Evolutionary conservation across 2,113 vertebrate genomes (phyloP).

Genomic region (Plecotus auritus): DNA sequence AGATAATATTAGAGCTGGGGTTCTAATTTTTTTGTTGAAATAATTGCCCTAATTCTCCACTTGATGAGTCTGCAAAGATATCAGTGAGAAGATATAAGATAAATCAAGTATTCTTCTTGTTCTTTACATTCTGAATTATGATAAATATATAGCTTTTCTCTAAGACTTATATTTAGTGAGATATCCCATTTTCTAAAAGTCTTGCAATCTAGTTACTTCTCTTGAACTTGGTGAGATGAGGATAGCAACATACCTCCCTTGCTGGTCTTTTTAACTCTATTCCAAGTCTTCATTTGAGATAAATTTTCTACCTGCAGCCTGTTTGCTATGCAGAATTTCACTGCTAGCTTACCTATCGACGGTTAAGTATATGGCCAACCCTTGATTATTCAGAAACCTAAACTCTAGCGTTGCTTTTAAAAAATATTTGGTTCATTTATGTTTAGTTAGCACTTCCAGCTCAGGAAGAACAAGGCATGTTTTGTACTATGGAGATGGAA

Average conservation of each 20-base stretch:
- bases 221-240: neutral
- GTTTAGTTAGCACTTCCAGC: neutral
- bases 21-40: neutral
- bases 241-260: neutral
- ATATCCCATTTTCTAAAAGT: neutral
- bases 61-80: neutral
- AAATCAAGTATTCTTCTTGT: neutral
- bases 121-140: neutral
- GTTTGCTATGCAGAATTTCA: neutral
- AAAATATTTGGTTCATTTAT: neutral
- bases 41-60: neutral
- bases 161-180: neutral
- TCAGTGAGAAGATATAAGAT: neutral
- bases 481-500: neutral
- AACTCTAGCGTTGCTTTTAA: neutral
- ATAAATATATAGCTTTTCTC: neutral
- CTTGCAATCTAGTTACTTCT: neutral
- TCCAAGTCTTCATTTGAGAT: neutral
- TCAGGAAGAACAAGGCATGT: neutral
- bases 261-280: neutral
- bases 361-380: neutral
- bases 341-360: neutral
- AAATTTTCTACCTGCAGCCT: neutral
- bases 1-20: neutral
- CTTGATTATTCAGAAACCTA: neutral